A percentile compares a stretch with the other conserved stretches of the same genome.
Conservation (phyloP, 2,797 vertebrate genomes). For the Spheniscus humboldti region DNA sequence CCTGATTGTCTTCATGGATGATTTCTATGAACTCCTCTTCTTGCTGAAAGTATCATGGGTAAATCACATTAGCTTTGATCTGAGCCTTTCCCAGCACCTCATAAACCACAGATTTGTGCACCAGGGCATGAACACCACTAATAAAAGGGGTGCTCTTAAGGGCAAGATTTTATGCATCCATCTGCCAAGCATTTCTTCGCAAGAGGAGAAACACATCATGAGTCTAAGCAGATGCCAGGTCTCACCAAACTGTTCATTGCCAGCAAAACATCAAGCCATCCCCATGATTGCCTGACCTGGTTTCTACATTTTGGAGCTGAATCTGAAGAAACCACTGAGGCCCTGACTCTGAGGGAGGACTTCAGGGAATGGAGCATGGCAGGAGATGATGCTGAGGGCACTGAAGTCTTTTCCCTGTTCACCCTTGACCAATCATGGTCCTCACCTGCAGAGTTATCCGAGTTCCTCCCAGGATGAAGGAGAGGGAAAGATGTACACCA, state of each 20-base stretch:
- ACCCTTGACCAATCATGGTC: neutral
- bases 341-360: neutral
- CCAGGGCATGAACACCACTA: neutral
- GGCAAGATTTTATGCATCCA: constrained; percentile 1
- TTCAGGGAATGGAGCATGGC: neutral
- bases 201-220: neutral
- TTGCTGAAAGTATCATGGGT: neutral
- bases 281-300: neutral
- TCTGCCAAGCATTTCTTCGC: constrained; percentile 26
- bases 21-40: constrained; percentile 3
- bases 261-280: neutral
- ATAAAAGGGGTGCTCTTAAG: neutral
- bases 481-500: neutral
- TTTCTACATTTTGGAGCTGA: neutral
- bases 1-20: neutral
- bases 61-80: constrained; percentile 28
- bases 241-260: neutral
- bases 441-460: neutral
- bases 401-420: neutral
- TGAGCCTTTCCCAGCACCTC: neutral
- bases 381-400: neutral
- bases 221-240: neutral
- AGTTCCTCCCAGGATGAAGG: neutral
- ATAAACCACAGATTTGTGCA: constrained; percentile 7
- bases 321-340: neutral